Evolutionary conservation across 2,797 vertebrate species (phyloP).

Genomic region (Sebastes taczanowskii): DNA sequence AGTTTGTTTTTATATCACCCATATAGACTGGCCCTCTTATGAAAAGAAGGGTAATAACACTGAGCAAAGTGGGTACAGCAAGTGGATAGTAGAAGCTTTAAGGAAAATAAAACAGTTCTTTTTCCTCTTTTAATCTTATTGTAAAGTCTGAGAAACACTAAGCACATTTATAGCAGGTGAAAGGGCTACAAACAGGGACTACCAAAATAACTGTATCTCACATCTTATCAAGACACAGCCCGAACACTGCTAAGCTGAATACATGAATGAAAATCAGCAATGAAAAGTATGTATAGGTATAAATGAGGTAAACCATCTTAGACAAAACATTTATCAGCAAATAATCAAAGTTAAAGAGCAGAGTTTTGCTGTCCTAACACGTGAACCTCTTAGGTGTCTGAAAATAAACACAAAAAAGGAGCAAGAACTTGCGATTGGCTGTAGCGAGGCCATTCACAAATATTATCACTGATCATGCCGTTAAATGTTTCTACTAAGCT

Average conservation of each 20-base stretch:
- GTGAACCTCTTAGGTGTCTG: neutral
- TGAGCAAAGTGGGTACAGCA: neutral
- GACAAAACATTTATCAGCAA: conserved; percentile 17
- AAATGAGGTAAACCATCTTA: neutral
- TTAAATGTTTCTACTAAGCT: neutral
- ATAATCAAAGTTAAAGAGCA: conserved; percentile 1
- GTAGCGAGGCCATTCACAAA: neutral
- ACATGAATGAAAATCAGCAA: neutral
- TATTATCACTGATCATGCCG: neutral
- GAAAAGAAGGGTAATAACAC: neutral
- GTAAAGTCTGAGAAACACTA: conserved; percentile 10
- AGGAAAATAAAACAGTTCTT: neutral
- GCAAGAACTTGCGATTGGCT: neutral
- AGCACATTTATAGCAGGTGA: conserved; percentile 20
- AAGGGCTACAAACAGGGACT: neutral
- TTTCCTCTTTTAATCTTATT: conserved; percentile 21
- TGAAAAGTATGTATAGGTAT: neutral
- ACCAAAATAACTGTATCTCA: neutral
- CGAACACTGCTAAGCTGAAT: neutral
- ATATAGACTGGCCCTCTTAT: too few species aligned
- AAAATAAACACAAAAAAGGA: neutral
- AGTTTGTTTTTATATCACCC: neutral
- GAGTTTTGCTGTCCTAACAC: neutral
- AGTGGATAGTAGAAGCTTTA: neutral
- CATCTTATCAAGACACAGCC: neutral